These are phyloP conservation scores for Lacerta viridis DNA, from an alignment of 2,797 vertebrate species.

Conservation along the genomic window DNA sequence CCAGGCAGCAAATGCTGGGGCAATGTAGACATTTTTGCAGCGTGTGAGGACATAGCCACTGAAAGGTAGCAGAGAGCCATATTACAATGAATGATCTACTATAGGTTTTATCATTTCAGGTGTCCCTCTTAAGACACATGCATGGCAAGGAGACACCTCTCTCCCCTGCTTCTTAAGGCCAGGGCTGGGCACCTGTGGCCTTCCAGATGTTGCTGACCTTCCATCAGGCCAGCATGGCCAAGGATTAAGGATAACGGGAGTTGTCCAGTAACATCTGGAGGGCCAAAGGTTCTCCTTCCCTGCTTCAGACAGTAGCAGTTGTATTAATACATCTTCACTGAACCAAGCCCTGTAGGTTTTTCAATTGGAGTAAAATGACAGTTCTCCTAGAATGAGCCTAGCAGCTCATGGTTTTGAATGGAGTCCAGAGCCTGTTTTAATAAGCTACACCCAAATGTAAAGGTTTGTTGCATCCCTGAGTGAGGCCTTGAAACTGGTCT, in stretches of 20 bases:
- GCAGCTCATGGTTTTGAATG: not conserved
- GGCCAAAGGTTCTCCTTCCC: not conserved
- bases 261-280: not conserved
- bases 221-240: not conserved
- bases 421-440: not conserved
- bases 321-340: not conserved
- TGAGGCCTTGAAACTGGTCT: not conserved
- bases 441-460: not conserved
- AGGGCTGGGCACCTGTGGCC: no score
- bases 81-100: not conserved
- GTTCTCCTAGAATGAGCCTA: constrained; percentile 3
- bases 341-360: not conserved
- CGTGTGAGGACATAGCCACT: not conserved
- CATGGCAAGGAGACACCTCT: not conserved
- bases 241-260: not conserved
- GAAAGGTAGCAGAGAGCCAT: not conserved
- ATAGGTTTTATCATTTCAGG: not conserved
- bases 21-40: not conserved
- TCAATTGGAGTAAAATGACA: not conserved
- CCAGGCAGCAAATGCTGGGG: not conserved
- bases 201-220: no score
- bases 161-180: not conserved
- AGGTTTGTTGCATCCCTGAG: not conserved
- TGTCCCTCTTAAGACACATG: not conserved
- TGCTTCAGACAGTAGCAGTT: constrained; percentile 8